Conservation (phyloP, 2,113 vertebrate species). For the Actenoides hombroni region DNA sequence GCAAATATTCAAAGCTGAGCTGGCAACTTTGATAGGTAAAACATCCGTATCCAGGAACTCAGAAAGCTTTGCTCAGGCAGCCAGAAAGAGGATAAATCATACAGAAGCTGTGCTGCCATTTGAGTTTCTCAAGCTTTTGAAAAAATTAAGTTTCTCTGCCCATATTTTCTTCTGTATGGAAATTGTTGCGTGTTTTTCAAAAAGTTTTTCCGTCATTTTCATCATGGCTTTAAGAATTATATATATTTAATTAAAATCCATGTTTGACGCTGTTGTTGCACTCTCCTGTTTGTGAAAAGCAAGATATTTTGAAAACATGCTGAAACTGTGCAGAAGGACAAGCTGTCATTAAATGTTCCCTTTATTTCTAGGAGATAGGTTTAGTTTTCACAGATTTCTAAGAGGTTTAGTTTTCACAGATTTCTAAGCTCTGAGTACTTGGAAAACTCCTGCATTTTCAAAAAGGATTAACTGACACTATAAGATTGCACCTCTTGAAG, state of each 20-base stretch:
- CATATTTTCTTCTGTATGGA: not conserved
- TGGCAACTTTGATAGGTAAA: not conserved
- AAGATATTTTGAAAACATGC: not conserved
- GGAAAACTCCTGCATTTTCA: not conserved
- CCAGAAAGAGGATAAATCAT: not conserved
- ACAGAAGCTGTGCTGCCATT: not conserved
- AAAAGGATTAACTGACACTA: fast-evolving
- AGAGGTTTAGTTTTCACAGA: not conserved
- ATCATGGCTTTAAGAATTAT: not conserved
- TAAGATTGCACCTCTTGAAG: not conserved
- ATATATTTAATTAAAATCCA: not conserved
- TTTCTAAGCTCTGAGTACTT: not conserved
- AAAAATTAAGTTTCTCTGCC: not conserved
- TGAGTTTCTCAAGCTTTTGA: not conserved
- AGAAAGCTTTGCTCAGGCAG: not conserved
- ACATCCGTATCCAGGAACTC: not conserved
- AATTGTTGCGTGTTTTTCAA: not conserved
- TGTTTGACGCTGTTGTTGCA: not conserved
- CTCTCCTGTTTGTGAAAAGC: not conserved
- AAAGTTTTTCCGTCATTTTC: not conserved
- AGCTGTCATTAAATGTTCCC: not conserved
- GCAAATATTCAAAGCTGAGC: not conserved
- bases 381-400: not conserved
- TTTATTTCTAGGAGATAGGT: not conserved
- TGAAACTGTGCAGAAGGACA: not conserved